Evolutionary conservation across 2,113 vertebrate genomes (phyloP), one percentile per base, ranked within the genome.

Genomic region (Etia nguti): DNA sequence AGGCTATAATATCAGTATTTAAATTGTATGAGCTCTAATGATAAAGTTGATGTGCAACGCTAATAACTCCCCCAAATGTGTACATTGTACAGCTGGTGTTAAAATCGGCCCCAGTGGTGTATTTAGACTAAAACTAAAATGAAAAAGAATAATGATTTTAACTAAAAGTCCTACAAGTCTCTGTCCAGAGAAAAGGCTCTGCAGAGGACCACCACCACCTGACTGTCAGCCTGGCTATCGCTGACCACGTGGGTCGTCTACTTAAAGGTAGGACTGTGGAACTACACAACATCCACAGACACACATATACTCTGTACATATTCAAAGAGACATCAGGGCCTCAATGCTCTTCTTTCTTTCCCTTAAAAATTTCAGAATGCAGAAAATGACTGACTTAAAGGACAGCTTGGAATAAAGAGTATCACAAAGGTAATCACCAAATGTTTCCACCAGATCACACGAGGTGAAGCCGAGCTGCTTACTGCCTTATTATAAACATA

Each of bases 171-270:
- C 12, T 7, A 98, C 93, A 99, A 99, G 91, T 98, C 98, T 0
- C 98, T 99, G 81, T 99, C 98, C 59, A 95, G 98, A 6, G 98
- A 99, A 93, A 98, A 99, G 84, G 97, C 98, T 26, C 97, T 99
- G 84, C 98, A 99, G 96, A 99, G 98, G 55, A 99, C 98, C 90
- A 99, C 98, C 91, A 99, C 99, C 96, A 99, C 96, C 95, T 99
- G 96, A 99, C 98, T 0, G 98, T 99, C 91, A 99, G 98, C 93
- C 93, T 99, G 54, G 98, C 98, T 0, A 98, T 99, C 41, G 98
- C 98, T 0, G 98, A 99, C 93, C 97, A 99, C 57, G 20, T 99
- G 98, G 98, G 97, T 97, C 6, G 98, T 99, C 68, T 99, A 98
- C 68, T 90, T 98, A 92, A 97, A 98, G 98, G 98, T 99, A 97